Evolutionary conservation across 2,888 invertebrate species (phyloP), one percentile per base, ranked within the genome.

Genomic region (Amorpha juglandis): DNA sequence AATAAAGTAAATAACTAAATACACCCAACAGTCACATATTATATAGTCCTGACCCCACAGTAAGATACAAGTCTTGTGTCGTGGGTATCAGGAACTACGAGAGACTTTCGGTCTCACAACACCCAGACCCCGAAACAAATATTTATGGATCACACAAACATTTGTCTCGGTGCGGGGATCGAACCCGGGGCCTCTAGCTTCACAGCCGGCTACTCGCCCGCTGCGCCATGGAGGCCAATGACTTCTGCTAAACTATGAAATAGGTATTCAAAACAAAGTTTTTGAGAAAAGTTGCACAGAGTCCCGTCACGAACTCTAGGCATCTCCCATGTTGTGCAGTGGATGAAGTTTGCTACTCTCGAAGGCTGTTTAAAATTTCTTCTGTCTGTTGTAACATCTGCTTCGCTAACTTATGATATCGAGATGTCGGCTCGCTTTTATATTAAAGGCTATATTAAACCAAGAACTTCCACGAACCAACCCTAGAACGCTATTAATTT

Each of bases 361-460:
- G 19, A 42, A 58, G 58, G 58, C 58, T 55, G 38, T 55, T 58
- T 42, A 58, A 58, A 58, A 58, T 58, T 58, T 42, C 58, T 58
- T 11, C 58, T 19, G 11, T 19, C 58, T 33, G 33, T 12, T 58
- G 58, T 38, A 58, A 38, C 58, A 58, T 58, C 58, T 58, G 58
- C 19, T 58, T 38, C 42, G 58, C 58, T 42, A 58, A 58, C 58
- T 58, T 58, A 58, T 42, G 42, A 58, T 42, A 38, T 42, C 19
- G 42, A 12, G 38, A 58, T 58, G 6, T 38, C 4, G 38, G 58
- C 19, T 19, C 38, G 19, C 19, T 58, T 38, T 55, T 58, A 58
- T 42, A 58, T 58, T 55, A 55, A 58, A 58, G 12, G 58, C 19
- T 42, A 38, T 42, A 58, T 42, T 19, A 53, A 53, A 8, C 33